A percentile compares a stretch with the other conserved stretches of the same genome.
Conservation (phyloP, 2,888 invertebrate genomes). For the Nemapogon koenigi region DNA sequence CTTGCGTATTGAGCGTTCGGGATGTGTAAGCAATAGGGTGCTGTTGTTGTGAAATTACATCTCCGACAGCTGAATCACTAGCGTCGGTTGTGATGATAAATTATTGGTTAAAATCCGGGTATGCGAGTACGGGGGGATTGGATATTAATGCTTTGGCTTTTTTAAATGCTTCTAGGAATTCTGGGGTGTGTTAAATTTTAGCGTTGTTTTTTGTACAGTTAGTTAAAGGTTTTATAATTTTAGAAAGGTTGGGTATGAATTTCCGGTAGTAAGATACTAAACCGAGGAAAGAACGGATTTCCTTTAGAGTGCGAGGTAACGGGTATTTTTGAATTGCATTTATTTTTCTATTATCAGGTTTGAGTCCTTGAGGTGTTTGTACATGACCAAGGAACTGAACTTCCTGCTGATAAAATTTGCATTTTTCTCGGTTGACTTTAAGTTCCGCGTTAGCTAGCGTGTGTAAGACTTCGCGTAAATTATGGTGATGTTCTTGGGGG, state of each 20-base stretch:
- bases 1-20: slow-evolving; percentile 7
- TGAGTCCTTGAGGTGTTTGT: slow-evolving; percentile 15
- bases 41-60: slow-evolving; percentile 22
- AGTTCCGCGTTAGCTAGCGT: neutral
- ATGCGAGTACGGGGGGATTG: neutral
- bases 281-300: slow-evolving; percentile 16
- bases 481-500: no score
- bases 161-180: neutral
- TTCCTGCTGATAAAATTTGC: slow-evolving; percentile 13
- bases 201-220: slow-evolving; percentile 13
- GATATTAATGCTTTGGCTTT: neutral
- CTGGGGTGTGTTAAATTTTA: neutral
- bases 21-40: slow-evolving; percentile 15
- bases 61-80: slow-evolving; percentile 20
- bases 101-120: neutral
- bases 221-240: slow-evolving; percentile 14
- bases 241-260: slow-evolving; percentile 15
- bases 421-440: slow-evolving; percentile 13
- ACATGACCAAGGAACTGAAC: slow-evolving; percentile 16
- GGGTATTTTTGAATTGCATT: slow-evolving; percentile 15
- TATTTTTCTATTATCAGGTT: slow-evolving; percentile 14
- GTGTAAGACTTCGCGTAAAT: neutral
- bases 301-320: slow-evolving; percentile 12
- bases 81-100: slow-evolving; percentile 21
- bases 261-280: slow-evolving; percentile 16